Conservation (phyloP, 2,888 invertebrate genomes). For the Scaptomyza tumidula region DNA sequence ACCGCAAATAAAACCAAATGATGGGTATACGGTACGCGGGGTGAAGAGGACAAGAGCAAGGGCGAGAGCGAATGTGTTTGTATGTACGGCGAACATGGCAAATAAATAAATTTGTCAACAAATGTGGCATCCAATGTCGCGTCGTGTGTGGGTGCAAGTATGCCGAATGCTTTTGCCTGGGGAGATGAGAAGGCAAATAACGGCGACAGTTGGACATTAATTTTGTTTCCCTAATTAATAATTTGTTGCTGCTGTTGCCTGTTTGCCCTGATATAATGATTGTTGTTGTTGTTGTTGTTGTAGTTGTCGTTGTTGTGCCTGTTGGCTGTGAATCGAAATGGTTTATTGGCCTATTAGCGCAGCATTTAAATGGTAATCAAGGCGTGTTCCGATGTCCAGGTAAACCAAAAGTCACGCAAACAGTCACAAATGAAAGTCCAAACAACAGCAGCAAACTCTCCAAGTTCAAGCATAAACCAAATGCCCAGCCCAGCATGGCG, state of each 20-base stretch:
- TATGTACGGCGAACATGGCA: conserved; percentile 51
- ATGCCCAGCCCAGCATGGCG: conserved; percentile 42
- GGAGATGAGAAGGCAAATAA: conserved; percentile 63
- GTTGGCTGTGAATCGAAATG: conserved; percentile 48
- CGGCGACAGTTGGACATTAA: conserved; percentile 77
- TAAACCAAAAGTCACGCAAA: conserved; percentile 77
- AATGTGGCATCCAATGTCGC: conserved; percentile 60
- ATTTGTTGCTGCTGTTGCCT: conserved; percentile 47
- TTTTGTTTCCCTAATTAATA: conserved; percentile 80
- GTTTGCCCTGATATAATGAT: conserved; percentile 14
- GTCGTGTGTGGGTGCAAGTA: conserved; percentile 57
- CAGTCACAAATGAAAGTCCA: conserved; percentile 62
- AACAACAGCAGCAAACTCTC: conserved; percentile 39
- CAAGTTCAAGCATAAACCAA: conserved; percentile 54
- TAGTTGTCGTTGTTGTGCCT: conserved; percentile 13
- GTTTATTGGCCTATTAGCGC: conserved; percentile 80
- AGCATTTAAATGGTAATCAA: conserved; percentile 79
- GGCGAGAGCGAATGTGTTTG: conserved; percentile 5
- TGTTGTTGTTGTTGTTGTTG: conserved; percentile 11
- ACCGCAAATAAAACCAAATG: conserved; percentile 72
- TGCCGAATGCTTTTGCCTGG: neutral
- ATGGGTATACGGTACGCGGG: neutral
- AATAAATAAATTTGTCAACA: conserved; percentile 82
- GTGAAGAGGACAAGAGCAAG: neutral
- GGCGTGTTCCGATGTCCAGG: conserved; percentile 66